Evolutionary conservation across 2,888 invertebrate species (phyloP), one percentile per base, ranked within the genome.

Genomic region (Machimus atricapillus): DNA sequence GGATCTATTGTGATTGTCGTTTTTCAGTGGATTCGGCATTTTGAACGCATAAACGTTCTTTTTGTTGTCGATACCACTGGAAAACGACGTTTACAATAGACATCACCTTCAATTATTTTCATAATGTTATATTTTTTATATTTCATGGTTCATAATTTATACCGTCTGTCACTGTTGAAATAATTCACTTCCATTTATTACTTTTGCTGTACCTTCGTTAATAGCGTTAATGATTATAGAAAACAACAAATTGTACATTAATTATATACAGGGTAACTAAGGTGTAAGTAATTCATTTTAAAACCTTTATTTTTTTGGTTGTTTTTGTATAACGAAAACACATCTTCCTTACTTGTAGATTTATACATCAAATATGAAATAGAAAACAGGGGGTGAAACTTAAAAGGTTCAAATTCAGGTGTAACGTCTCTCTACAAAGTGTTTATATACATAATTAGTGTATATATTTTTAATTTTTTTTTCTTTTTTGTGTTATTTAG

Each of bases 401-500:
- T n/a, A 81, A 58, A 19, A 23, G 66, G 27, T 66, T 66, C 27
- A 66, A 27, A 8, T 23, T 66, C 52, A 52, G 52, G n/a, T 52
- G 52, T 66, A 66, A 66, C 66, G 46, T 81, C 34, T 81, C 31
- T 19, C 23, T 73, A 83, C 40, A 73, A 46, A 34, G 19, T 52
- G 66, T 79, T 77, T 81, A 87, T 83, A 52, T 83, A 77, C 58
- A 87, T 83, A 40, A 79, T 79, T 46, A 46, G 19, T 43, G 43
- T 74, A 56, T 52, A 27, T 81, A 34, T n/a, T 81, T 87, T 83
- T 37, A 2, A 46, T 73, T 56, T 73, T 79, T 40, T 8, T 40
- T 8, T 81, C 58, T 85, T 86, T 85, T 78, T 87, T 87, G 52
- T 85, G 16, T 81, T 83, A 52, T 43, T 37, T 87, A 23, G 12